Percentiles rank a stretch among this genome's conserved stretches.
Evolutionary conservation across 2,113 vertebrate genomes (phyloP).

Genomic region (Psophia crepitans): DNA sequence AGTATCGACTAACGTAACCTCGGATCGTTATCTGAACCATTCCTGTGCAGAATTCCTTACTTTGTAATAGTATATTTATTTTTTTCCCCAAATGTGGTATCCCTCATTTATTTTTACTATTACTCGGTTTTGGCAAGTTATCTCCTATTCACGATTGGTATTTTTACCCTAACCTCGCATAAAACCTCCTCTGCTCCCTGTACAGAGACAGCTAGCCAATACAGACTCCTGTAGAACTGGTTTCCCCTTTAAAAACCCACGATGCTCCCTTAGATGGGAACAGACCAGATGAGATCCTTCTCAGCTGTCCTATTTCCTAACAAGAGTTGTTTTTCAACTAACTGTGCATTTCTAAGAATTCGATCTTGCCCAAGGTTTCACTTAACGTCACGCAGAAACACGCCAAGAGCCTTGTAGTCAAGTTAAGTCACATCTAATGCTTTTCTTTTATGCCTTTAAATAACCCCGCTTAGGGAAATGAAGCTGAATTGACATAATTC

Average conservation of each 20-base stretch:
- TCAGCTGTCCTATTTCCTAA: neutral
- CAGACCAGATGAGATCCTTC: neutral
- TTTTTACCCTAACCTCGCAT: neutral
- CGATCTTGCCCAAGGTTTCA: neutral
- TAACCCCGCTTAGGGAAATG: neutral
- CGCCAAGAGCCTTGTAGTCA: neutral
- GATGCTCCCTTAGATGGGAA: neutral
- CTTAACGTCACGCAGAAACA: neutral
- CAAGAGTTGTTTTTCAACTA: neutral
- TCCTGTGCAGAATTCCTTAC: neutral
- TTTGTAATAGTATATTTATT: neutral
- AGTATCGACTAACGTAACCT: neutral
- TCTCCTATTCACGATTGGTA: neutral
- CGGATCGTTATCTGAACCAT: neutral
- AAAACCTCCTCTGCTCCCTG: neutral
- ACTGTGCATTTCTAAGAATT: neutral
- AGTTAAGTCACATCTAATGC: neutral
- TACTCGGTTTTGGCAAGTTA: neutral
- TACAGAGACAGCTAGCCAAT: neutral
- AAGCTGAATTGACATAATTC: neutral
- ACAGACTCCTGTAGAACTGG: neutral
- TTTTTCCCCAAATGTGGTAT: neutral
- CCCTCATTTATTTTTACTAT: neutral
- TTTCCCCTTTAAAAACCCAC: neutral
- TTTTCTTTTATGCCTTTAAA: neutral